Percentiles rank a stretch among this genome's conserved stretches.
These are phyloP conservation scores for Colius striatus DNA, from an alignment of 2,113 vertebrate species.

Conservation along the genomic window DNA sequence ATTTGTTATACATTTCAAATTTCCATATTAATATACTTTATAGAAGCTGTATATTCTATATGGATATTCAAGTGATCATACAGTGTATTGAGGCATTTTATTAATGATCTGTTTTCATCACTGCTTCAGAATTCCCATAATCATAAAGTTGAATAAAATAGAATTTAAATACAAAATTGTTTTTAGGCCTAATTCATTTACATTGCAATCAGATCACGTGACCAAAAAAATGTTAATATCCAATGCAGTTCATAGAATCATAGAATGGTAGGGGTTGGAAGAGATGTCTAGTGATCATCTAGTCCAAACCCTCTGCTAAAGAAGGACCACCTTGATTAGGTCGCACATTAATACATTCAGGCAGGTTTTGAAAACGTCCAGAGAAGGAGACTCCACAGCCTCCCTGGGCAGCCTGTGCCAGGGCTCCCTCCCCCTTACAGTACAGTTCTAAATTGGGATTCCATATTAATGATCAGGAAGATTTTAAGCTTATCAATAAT, in stretches of 20 bases:
- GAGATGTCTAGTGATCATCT: no score
- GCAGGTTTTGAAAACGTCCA: no score
- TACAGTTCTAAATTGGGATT: neutral
- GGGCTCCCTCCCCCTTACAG: no score
- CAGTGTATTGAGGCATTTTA: neutral
- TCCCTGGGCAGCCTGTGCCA: no score
- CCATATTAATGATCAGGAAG: neutral
- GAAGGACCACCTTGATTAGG: no score
- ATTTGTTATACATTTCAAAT: neutral
- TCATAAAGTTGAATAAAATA: neutral
- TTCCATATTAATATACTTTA: neutral
- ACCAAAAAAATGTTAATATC: neutral
- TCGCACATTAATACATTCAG: no score
- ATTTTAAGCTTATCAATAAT: neutral
- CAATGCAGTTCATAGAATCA: neutral
- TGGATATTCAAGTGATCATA: neutral
- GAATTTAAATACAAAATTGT: neutral
- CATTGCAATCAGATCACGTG: neutral
- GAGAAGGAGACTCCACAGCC: no score
- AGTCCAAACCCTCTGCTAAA: no score
- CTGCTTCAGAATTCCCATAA: neutral
- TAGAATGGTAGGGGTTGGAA: no score
- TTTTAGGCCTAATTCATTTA: neutral
- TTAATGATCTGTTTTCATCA: neutral
- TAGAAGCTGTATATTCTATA: neutral